Base-by-base conservation (phyloP, 1,140 invertebrate genomes). In the Aphidius gifuensis region DNA sequence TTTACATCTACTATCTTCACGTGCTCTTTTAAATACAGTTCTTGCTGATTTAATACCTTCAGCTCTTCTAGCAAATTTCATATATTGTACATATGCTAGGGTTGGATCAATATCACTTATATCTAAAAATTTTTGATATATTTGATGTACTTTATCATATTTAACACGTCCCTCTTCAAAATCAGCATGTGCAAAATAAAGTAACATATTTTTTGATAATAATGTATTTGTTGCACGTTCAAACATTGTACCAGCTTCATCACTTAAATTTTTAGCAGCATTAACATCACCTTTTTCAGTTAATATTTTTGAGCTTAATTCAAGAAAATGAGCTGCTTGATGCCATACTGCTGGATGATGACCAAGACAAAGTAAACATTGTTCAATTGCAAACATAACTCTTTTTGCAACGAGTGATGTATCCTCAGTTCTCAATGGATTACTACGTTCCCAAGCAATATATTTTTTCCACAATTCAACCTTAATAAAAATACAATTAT, bases 391-490 rank as follows among this genome's bases (percentile, higher is more conserved):
- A 84, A 99, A 99, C 87, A 99, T 96, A 1, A 99, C 96, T 73
- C 97, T 81, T 60, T 93, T 88, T 0, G 96, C 96, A 3, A 99
- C 89, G 1, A 97, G 74, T 0, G 93, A 90, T 1, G 94, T 93
- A 73, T 99, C 97, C 79, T 99, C 97, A 0, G 93, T 96, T 53
- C 95, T 84, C 9, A 99, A 80, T 0, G 98, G 97, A 83, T 99
- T 99, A 38, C 88, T 89, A 66, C 97, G 93, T 80, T 99, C 98
- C 92, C 96, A 99, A 4, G 88, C 83, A 64, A 99, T 98, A 73
- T 98, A 99, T 73, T 98, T 98, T 79, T 98, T 98, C 97, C 98
- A 99, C n/a, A 98, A 75, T 71, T 98, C 96, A 55, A 98, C 93
- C 92, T 96, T 43, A 9, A 44, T 32, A 46, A 44, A n/a, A 40